Conservation (phyloP, 2,888 invertebrate species). For the Pristionchus japonicus region DNA sequence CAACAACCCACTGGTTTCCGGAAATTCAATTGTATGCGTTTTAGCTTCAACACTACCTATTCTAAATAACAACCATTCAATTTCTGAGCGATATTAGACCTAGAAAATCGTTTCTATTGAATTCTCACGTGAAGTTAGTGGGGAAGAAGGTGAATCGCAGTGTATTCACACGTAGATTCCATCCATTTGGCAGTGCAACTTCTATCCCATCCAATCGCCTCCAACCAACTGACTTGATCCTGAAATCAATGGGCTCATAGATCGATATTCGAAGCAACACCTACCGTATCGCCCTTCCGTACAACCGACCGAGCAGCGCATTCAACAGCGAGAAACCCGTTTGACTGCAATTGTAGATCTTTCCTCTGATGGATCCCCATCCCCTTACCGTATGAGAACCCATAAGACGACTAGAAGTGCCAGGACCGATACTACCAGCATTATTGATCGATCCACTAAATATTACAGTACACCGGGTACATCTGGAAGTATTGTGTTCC, state of each 20-base stretch:
- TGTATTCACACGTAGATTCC: slow-evolving; percentile 54
- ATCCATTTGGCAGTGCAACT: slow-evolving; percentile 47
- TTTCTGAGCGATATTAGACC: too few species aligned
- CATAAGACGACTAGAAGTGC: slow-evolving; percentile 1
- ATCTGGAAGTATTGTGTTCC: slow-evolving; percentile 6
- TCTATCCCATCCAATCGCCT: slow-evolving; percentile 39
- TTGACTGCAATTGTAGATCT: slow-evolving; percentile 1
- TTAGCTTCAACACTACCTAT: too few species aligned
- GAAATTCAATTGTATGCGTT: too few species aligned
- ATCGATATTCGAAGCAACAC: neutral
- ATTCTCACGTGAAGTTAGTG: slow-evolving; percentile 48
- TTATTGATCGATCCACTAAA: slow-evolving; percentile 32
- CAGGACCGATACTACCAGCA: slow-evolving; percentile 13
- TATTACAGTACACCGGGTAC: slow-evolving; percentile 26
- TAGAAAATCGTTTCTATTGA: too few species aligned
- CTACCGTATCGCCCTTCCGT: slow-evolving; percentile 18
- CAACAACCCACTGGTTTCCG: too few species aligned
- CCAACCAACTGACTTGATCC: slow-evolving; percentile 36
- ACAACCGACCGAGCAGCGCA: slow-evolving; percentile 10
- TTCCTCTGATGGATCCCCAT: neutral
- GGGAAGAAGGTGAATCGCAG: slow-evolving; percentile 50
- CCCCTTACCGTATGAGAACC: slow-evolving; percentile 1
- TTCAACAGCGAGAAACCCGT: slow-evolving; percentile 45
- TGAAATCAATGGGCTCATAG: neutral
- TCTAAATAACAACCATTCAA: too few species aligned